phyloP scores from a whole-genome alignment of 2,797 vertebrate genomes.

The Cynodonichthys magdalenae region DNA sequence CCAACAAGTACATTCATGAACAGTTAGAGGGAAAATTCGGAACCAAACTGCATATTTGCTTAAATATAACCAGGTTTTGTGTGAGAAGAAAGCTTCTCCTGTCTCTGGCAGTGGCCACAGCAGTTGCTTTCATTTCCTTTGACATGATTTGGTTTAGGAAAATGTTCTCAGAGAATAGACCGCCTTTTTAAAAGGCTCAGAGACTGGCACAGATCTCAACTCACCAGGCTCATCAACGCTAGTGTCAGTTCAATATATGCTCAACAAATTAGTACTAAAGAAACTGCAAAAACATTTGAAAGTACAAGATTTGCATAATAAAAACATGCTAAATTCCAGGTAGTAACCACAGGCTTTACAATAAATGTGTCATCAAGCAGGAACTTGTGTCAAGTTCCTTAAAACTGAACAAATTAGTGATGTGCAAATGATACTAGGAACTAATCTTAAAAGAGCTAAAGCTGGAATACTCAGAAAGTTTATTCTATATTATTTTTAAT shows the following conservation, averaged over 20 bases:
- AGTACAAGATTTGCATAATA: background rate
- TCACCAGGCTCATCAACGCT: background rate
- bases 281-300: too few species aligned
- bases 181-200: background rate
- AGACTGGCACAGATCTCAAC: background rate
- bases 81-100: too few species aligned
- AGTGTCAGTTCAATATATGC: background rate
- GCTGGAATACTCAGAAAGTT: background rate
- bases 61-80: background rate
- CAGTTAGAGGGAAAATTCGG: background rate
- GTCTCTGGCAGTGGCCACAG: background rate
- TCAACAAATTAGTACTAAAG: background rate
- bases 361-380: constrained; percentile 12
- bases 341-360: background rate
- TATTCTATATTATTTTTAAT: background rate
- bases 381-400: constrained; percentile 29
- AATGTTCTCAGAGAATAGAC: background rate
- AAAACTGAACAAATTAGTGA: background rate
- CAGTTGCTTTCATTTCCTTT: constrained; percentile 32
- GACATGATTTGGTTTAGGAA: background rate
- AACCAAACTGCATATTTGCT: too few species aligned
- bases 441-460: background rate
- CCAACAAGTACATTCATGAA: background rate
- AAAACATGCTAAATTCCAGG: background rate
- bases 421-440: background rate